Evolutionary conservation across 2,113 vertebrate species (phyloP).

Genomic region (Cygnus buccinator): DNA sequence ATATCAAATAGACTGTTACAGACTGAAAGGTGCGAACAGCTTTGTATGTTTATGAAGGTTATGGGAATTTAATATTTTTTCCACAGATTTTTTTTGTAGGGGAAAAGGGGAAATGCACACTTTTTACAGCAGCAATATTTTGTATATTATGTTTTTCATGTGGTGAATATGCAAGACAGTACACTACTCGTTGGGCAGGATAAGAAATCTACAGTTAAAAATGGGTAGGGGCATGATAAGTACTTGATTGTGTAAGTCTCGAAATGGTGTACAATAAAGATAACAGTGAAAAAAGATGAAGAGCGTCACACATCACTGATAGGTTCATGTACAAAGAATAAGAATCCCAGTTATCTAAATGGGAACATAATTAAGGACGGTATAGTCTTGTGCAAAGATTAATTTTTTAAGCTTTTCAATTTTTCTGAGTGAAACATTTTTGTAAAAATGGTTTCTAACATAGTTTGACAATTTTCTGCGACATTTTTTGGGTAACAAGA

Average conservation of each 20-base stretch:
- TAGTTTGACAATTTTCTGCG: constrained; percentile 69
- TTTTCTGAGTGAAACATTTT: constrained; percentile 78
- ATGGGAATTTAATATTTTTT: constrained; percentile 84
- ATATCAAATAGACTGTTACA: constrained; percentile 80
- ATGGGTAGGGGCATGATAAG: constrained; percentile 47
- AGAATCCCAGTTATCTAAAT: constrained; percentile 63
- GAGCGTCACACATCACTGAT: constrained; percentile 30
- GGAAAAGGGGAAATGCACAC: constrained; percentile 81
- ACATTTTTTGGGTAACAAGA: constrained; percentile 63
- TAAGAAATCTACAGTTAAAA: constrained; percentile 56
- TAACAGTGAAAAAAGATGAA: constrained; percentile 58
- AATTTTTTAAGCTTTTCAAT: constrained; percentile 74
- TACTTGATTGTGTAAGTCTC: constrained; percentile 59
- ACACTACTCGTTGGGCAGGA: constrained; percentile 72
- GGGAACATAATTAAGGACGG: constrained; percentile 60
- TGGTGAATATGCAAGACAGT: constrained; percentile 78
- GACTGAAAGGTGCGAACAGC: constrained; percentile 76
- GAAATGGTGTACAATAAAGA: constrained; percentile 58
- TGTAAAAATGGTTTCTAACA: constrained; percentile 78
- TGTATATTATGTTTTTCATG: constrained; percentile 84
- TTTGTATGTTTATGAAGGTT: constrained; percentile 81
- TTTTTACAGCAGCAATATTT: constrained; percentile 86
- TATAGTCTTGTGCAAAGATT: constrained; percentile 69
- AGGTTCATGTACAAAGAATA: constrained; percentile 31
- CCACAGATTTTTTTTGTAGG: constrained; percentile 83